These are phyloP conservation scores for Drosophila seclusa DNA, from an alignment of 2,888 invertebrate genomes.

Conservation along the genomic window DNA sequence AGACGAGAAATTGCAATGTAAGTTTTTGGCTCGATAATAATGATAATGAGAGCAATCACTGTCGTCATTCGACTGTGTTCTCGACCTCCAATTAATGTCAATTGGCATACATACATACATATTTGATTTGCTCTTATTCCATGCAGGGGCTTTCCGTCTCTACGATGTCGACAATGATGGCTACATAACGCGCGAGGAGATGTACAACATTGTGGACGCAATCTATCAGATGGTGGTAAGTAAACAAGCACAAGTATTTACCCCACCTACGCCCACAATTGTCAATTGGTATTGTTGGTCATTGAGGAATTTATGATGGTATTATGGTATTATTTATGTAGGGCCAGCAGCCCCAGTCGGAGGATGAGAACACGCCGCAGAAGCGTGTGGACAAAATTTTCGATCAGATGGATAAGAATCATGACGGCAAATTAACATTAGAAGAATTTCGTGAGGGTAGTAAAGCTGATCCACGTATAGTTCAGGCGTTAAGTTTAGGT, in stretches of 20 bases:
- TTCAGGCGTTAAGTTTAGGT: conserved; percentile 96
- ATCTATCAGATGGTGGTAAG: conserved; percentile 99
- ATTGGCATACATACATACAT: conserved; percentile 29
- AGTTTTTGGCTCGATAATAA: conserved; percentile 85
- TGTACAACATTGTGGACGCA: conserved; percentile 98
- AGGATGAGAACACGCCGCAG: conserved; percentile 96
- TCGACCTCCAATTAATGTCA: conserved; percentile 39
- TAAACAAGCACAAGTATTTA: conserved; percentile 65
- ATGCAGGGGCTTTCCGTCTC: conserved; percentile 95
- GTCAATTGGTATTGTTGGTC: background rate
- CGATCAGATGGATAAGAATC: conserved; percentile 99
- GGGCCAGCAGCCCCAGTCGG: conserved; percentile 95
- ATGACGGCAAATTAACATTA: conserved; percentile 97
- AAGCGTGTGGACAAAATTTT: conserved; percentile 99
- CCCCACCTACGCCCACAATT: background rate
- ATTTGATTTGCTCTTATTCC: conserved; percentile 12
- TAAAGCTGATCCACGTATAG: conserved; percentile 99
- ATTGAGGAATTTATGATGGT: conserved; percentile 10
- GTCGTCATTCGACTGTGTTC: conserved; percentile 3
- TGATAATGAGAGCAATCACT: conserved; percentile 35
- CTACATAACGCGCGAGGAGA: conserved; percentile 97
- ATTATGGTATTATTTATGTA: conserved; percentile 82
- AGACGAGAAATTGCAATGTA: conserved; percentile 99
- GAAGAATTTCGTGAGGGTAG: conserved; percentile 99
- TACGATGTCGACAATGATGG: conserved; percentile 99